Base-by-base conservation (phyloP, 2,888 invertebrate species). In the Ditula angustiorana region DNA sequence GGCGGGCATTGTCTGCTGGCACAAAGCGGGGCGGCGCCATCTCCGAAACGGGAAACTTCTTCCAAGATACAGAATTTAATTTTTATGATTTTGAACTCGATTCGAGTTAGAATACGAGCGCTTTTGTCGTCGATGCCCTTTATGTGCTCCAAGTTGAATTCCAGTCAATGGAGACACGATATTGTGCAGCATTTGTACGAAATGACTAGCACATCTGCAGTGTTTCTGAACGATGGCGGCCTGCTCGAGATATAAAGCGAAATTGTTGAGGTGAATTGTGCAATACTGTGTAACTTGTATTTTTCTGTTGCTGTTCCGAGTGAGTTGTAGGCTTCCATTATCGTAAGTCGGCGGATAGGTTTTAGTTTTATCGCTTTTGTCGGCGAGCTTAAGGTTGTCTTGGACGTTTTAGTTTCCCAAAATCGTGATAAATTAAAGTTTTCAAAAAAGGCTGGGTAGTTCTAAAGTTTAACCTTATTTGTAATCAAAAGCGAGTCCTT, bases 61-160 rank as follows among this genome's bases (percentile, higher is more conserved):
- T 80, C 77, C 72, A 75, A 81, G 83, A 84, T 82, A 85, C 82
- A 83, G 84, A 87, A 86, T 86, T 87, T 82, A 88, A 88, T 89
- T 89, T 87, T 80, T 85, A 81, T 82, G 83, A 86, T 83, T 88
- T 82, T 77, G 78, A 80, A 80, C 79, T 79, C 79, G 79, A 79
- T 82, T 81, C 83, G 58, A 41, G 78, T 75, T 74, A 71, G 79
- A 81, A 77, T 76, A 73, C 74, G 75, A 71, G 63, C 71, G 73
- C 81, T 77, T 85, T 88, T 87, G 82, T 85, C 80, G 80, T 80
- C 77, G 78, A 77, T 79, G 81, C 76, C 85, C 79, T 88, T 89
- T 88, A 86, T 87, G 78, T 80, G 79, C 78, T 78, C 74, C 77
- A 75, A 82, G 79, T 81, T 79, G 78, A 78, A 86, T 84, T 80